phyloP scores from a whole-genome alignment of 2,888 invertebrate species.

The Leistus spinibarbis region DNA sequence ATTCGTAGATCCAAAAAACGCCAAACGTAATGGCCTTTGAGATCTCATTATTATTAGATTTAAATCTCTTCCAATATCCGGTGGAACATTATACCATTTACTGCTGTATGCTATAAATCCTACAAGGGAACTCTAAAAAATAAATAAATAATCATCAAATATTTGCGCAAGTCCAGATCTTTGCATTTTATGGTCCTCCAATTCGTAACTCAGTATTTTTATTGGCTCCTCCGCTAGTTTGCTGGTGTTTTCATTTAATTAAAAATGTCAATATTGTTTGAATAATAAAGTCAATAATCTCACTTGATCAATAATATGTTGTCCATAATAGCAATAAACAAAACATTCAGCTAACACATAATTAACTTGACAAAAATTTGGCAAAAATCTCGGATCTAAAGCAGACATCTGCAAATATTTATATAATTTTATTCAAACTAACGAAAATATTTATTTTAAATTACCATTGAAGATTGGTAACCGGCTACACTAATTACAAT shows the following conservation, averaged over 20 bases:
- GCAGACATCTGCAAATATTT: slow-evolving; percentile 16
- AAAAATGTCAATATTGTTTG: neutral
- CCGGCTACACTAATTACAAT: slow-evolving; percentile 23
- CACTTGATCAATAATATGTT: slow-evolving; percentile 32
- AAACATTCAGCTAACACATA: slow-evolving; percentile 31
- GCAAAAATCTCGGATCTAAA: slow-evolving; percentile 19
- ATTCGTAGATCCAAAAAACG: slow-evolving; percentile 18
- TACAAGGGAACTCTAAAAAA: slow-evolving; percentile 13
- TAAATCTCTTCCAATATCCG: slow-evolving; percentile 25
- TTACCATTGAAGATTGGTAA: slow-evolving; percentile 33
- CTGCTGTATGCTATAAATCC: slow-evolving; percentile 23
- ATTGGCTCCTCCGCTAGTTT: no score
- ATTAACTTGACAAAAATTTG: slow-evolving; percentile 22
- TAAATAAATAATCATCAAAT: neutral
- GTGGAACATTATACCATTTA: slow-evolving; percentile 24
- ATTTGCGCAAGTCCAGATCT: no score
- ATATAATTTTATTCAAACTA: neutral
- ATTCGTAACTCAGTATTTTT: no score
- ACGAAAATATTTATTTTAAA: neutral
- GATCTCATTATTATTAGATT: slow-evolving; percentile 30
- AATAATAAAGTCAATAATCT: neutral
- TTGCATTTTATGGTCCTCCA: no score
- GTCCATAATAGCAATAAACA: slow-evolving; percentile 31
- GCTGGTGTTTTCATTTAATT: no score
- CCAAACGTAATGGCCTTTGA: slow-evolving; percentile 14